Evolutionary conservation across 1,140 invertebrate genomes (phyloP).

Genomic region (Zaprionus ghesquierei): DNA sequence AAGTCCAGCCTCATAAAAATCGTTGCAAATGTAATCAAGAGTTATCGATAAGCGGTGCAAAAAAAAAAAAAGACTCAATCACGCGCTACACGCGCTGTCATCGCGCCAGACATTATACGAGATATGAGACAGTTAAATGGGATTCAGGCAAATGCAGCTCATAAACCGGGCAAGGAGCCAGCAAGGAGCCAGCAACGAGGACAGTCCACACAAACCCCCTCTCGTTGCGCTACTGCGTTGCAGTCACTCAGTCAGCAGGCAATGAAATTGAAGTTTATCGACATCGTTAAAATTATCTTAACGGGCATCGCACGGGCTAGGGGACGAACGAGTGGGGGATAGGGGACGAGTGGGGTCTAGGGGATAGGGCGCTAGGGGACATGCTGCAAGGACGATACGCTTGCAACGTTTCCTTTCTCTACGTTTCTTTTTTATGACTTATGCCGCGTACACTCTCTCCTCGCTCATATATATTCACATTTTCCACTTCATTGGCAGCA

Average conservation of each 20-base stretch:
- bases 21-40: slow-evolving; percentile 58
- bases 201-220: background rate
- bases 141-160: slow-evolving; percentile 50
- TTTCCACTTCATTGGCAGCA: slow-evolving; percentile 69
- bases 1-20: background rate
- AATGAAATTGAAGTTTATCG: slow-evolving; percentile 81
- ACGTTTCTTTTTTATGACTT: slow-evolving; percentile 54
- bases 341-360: background rate
- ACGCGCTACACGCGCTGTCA: slow-evolving; percentile 23
- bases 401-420: slow-evolving; percentile 7
- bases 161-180: slow-evolving; percentile 54
- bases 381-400: slow-evolving; percentile 1
- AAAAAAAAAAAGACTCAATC: slow-evolving; percentile 38
- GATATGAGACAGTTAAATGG: slow-evolving; percentile 63
- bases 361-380: background rate
- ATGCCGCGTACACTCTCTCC: slow-evolving; percentile 44
- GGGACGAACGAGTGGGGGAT: slow-evolving; percentile 1
- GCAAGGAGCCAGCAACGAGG: background rate
- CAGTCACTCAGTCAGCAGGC: slow-evolving; percentile 31
- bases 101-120: slow-evolving; percentile 41
- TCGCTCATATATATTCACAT: slow-evolving; percentile 74
- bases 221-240: background rate
- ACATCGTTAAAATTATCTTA: slow-evolving; percentile 80
- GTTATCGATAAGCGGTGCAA: slow-evolving; percentile 49
- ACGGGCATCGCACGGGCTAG: slow-evolving; percentile 47